Percentiles rank a stretch among this genome's conserved stretches.
Evolutionary conservation across 2,888 invertebrate genomes (phyloP).

Genomic region (Harpagoxenus sublaevis): DNA sequence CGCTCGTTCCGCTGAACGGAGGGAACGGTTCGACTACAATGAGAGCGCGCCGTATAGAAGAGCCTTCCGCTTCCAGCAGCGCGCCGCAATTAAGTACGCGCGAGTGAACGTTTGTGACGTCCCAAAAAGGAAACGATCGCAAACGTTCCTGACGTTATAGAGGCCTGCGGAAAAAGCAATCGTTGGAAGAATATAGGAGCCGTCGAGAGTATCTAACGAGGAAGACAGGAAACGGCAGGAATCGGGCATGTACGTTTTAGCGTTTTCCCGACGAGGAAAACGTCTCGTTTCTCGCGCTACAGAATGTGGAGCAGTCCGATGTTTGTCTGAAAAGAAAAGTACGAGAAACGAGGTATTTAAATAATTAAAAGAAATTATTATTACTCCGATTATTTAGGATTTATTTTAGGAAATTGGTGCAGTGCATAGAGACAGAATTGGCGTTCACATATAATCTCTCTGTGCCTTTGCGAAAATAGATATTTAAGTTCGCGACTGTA

Average conservation of each 20-base stretch:
- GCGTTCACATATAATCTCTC: neutral
- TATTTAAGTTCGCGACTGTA: slow-evolving; percentile 21
- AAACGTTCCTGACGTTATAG: slow-evolving; percentile 40
- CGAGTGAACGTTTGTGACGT: slow-evolving; percentile 55
- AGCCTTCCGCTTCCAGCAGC: slow-evolving; percentile 50
- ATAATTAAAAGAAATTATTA: slow-evolving; percentile 12
- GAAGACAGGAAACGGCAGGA: slow-evolving; percentile 5
- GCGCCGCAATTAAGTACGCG: slow-evolving; percentile 72
- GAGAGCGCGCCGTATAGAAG: slow-evolving; percentile 48
- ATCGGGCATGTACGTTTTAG: slow-evolving; percentile 28
- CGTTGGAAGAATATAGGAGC: slow-evolving; percentile 32
- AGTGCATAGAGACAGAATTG: neutral
- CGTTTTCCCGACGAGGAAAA: neutral
- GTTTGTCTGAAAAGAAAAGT: neutral
- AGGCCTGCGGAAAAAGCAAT: slow-evolving; percentile 45
- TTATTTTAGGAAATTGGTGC: neutral
- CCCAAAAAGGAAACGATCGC: slow-evolving; percentile 53
- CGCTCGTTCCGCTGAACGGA: slow-evolving; percentile 59
- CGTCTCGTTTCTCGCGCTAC: slow-evolving; percentile 38
- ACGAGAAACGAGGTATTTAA: neutral
- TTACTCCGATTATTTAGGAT: neutral
- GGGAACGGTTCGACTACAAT: slow-evolving; percentile 51
- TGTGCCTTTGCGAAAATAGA: neutral
- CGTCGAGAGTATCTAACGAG: slow-evolving; percentile 44
- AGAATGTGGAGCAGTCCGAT: neutral